A percentile compares a stretch with the other conserved stretches of the same genome.
phyloP scores from a whole-genome alignment of 1,140 invertebrate species.

The Dufourea novaeangliae region DNA sequence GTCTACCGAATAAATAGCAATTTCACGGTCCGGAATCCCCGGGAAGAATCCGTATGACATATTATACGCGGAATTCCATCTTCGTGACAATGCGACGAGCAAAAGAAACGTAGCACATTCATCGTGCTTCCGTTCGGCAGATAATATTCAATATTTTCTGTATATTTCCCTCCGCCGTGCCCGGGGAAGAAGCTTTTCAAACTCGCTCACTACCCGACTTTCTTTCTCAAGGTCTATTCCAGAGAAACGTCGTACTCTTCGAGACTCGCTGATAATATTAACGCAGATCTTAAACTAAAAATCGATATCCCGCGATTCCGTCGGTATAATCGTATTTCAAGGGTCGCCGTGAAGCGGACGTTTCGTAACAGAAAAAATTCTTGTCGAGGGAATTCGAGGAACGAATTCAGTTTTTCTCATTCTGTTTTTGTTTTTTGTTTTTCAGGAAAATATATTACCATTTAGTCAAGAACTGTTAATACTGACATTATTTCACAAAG shows the following conservation, averaged over 20 bases:
- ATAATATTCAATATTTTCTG: slow-evolving; percentile 22
- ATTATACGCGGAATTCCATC: slow-evolving; percentile 54
- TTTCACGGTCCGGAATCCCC: slow-evolving; percentile 58
- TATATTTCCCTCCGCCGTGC: background rate
- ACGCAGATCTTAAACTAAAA: no score
- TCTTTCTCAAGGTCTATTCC: background rate
- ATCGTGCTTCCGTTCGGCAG: background rate
- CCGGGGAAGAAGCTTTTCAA: background rate
- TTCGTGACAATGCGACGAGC: slow-evolving; percentile 31
- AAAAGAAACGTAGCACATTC: slow-evolving; percentile 13
- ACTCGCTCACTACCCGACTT: background rate
- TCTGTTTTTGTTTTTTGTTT: no score
- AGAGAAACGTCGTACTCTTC: background rate
- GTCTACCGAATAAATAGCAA: slow-evolving; percentile 63
- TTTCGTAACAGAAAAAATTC: no score
- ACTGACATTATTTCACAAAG: no score
- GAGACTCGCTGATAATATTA: background rate
- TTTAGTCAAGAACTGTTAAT: no score
- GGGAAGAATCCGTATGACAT: slow-evolving; percentile 43
- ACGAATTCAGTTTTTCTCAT: no score
- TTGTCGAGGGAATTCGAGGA: no score
- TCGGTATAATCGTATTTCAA: no score
- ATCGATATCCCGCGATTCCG: no score
- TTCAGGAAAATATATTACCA: no score
- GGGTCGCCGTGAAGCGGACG: no score